Conservation (phyloP, 2,888 invertebrate genomes). For the Philereme transversata region DNA sequence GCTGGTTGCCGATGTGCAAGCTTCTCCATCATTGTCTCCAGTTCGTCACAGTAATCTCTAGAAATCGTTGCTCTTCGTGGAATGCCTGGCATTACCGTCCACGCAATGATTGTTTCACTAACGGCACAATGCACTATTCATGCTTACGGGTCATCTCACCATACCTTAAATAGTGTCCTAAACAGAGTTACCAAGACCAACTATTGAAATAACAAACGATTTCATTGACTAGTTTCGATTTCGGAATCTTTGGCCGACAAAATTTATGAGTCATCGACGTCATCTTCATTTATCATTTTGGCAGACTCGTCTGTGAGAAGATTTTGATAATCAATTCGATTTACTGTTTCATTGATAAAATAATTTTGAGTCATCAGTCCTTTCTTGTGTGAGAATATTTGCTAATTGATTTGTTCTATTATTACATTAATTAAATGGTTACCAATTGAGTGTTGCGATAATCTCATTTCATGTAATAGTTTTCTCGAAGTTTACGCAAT, state of each 20-base stretch:
- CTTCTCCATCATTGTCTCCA: no score
- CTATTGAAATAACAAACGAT: slow-evolving; percentile 1
- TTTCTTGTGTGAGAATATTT: slow-evolving; percentile 14
- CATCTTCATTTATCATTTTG: not conserved
- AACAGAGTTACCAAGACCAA: no score
- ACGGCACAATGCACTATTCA: no score
- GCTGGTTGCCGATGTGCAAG: no score
- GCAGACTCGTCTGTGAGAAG: not conserved
- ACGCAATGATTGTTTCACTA: no score
- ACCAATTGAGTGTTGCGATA: slow-evolving; percentile 11
- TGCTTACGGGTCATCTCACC: no score
- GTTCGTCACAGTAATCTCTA: no score
- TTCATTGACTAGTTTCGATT: slow-evolving; percentile 18
- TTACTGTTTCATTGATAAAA: slow-evolving; percentile 14
- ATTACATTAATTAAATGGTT: slow-evolving; percentile 14
- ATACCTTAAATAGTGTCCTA: no score
- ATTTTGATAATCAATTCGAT: slow-evolving; percentile 15
- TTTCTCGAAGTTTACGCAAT: slow-evolving; percentile 5
- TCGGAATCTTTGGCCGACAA: slow-evolving; percentile 5
- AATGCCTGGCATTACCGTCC: no score
- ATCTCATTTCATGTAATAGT: not conserved
- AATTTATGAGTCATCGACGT: slow-evolving; percentile 16
- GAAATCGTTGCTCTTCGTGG: no score
- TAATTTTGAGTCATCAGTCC: slow-evolving; percentile 3
- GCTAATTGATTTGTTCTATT: slow-evolving; percentile 14